phyloP scores from a whole-genome alignment of 2,113 vertebrate species.

The Conger conger region DNA sequence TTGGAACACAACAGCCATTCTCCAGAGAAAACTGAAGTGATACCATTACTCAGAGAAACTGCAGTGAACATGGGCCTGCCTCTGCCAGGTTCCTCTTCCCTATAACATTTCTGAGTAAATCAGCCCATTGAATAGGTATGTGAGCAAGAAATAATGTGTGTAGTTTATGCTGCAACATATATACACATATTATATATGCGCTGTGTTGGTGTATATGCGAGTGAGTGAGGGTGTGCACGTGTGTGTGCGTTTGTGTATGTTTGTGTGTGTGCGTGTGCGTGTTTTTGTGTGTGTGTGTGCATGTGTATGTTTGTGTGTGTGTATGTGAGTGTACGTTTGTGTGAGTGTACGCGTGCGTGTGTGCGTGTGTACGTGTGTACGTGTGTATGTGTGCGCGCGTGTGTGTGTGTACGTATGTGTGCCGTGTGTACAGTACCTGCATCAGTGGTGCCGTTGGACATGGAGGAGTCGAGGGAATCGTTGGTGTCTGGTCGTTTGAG shows the following conservation, averaged over 20 bases:
- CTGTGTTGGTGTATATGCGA: not conserved
- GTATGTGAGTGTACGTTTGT: constrained; percentile 6
- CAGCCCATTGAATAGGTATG: not conserved
- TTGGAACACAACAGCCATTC: not conserved
- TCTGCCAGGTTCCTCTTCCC: constrained; percentile 4
- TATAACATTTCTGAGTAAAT: not conserved
- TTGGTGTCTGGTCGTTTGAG: constrained; percentile 91
- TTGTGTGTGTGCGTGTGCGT: not conserved
- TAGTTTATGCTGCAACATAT: not conserved
- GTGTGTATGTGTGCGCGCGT: constrained; percentile 7
- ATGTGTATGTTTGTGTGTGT: not conserved
- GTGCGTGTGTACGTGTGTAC: no score
- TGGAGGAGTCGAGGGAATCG: constrained; percentile 91
- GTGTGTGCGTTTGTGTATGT: not conserved
- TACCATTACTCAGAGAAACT: not conserved
- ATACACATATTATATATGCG: no score
- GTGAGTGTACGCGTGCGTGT: not conserved
- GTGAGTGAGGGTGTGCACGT: no score
- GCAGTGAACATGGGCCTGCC: not conserved
- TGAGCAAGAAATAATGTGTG: not conserved
- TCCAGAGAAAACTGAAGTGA: not conserved
- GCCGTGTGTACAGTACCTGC: constrained; percentile 70
- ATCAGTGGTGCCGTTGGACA: constrained; percentile 96
- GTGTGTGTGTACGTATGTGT: not conserved
- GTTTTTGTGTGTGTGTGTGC: not conserved